Evolutionary conservation across 2,888 invertebrate species (phyloP), one percentile per base, ranked within the genome.

Genomic region (Blastobasis lacticolella): DNA sequence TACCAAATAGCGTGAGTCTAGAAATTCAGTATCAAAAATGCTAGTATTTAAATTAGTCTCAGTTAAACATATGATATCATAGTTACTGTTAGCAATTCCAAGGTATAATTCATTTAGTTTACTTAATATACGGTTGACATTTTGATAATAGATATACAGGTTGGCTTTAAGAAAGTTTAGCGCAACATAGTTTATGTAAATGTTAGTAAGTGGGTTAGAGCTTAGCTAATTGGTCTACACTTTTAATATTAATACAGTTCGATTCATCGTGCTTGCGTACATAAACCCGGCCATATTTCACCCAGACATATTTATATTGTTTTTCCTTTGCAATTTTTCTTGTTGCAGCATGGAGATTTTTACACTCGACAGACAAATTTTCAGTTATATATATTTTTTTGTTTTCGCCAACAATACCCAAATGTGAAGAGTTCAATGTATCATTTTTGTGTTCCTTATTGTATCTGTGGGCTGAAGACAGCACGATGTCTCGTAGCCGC

Each of bases 401-500:
- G 4, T 37, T 49, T 23, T 54, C 52, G 3, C 57, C 56, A 9
- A 46, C 4, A 2, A 57, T 10, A 2, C 55, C 57, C 7, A 54
- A 6, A 8, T 51, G 49, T 5, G 43, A 37, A 4, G 55, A 45
- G 43, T 50, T 54, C 7, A 61, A 41, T 23, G 45, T 45, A 5
- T 49, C 36, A 6, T 44, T 44, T 1, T 47, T 9, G 10, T 57
- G 47, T 6, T 46, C 43, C 42, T 58, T 59, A 38, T 61, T 61
- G 50, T 44, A 59, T 5, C 59, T 48, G 8, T 49, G 42, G 3
- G 49, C 52, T 6, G 54, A 38, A 8, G 61, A 59, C 6, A 61
- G n/a, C 0, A 61, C 2, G n/a, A 9, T n/a, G 42, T 61, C 61
- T 3, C 61, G 55, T 5, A 50, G 41, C 10, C 52, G 49, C n/a